phyloP scores from a whole-genome alignment of 2,888 invertebrate genomes.

The Drosophila meridiana region DNA sequence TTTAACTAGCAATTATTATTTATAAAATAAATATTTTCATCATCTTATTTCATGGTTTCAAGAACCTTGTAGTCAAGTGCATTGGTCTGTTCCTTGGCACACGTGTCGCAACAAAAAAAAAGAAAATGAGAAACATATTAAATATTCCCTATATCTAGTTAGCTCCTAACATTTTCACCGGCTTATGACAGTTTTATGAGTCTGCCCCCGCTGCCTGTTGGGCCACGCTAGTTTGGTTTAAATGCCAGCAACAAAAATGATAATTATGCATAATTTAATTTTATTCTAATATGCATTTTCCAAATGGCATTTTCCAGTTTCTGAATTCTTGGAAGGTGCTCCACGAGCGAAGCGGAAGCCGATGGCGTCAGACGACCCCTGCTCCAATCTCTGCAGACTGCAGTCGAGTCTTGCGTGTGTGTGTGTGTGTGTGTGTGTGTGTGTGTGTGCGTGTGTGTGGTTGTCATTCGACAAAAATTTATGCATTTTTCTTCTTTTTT shows the following conservation, averaged over 20 bases:
- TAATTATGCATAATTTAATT: slow-evolving; percentile 80
- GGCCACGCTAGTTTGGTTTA: slow-evolving; percentile 59
- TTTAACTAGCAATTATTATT: no score
- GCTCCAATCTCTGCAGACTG: slow-evolving; percentile 14
- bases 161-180: slow-evolving; percentile 55
- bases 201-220: slow-evolving; percentile 3
- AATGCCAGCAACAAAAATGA: slow-evolving; percentile 57
- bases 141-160: slow-evolving; percentile 38
- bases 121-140: slow-evolving; percentile 37
- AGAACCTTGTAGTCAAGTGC: slow-evolving; percentile 34
- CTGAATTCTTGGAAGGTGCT: slow-evolving; percentile 57
- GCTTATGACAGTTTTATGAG: slow-evolving; percentile 70
- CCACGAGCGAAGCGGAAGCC: slow-evolving; percentile 67
- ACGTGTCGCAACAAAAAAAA: slow-evolving; percentile 43
- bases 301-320: slow-evolving; percentile 46
- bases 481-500: slow-evolving; percentile 68
- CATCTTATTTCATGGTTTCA: neutral
- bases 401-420: slow-evolving; percentile 4
- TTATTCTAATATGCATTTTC: slow-evolving; percentile 71
- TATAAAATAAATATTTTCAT: neutral
- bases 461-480: slow-evolving; percentile 62
- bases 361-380: slow-evolving; percentile 65
- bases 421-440: slow-evolving; percentile 25
- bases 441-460: slow-evolving; percentile 11
- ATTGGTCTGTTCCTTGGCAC: slow-evolving; percentile 21